These are phyloP conservation scores for Poeciliopsis presidionis DNA, from an alignment of 2,797 vertebrate species.

Conservation along the genomic window DNA sequence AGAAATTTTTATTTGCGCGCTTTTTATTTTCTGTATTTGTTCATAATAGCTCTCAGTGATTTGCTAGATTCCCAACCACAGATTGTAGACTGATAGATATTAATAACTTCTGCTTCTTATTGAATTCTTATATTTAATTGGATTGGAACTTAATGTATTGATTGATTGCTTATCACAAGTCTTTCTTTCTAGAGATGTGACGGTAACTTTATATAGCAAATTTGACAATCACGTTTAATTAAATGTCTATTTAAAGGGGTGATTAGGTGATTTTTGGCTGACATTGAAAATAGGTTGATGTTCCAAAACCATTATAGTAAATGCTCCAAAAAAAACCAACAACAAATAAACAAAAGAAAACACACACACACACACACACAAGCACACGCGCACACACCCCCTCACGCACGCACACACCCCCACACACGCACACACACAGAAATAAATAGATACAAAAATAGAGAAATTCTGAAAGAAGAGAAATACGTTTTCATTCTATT, in stretches of 20 bases:
- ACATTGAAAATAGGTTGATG: neutral
- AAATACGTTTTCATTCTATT: neutral
- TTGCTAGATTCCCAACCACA: neutral
- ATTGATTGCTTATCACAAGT: neutral
- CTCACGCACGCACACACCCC: too few species aligned
- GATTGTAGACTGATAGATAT: neutral
- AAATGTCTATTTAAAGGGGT: neutral
- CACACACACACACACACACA: too few species aligned
- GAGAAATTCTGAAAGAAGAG: neutral
- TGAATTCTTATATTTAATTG: neutral
- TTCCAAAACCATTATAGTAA: neutral
- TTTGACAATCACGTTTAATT: neutral
- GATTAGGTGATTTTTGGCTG: neutral
- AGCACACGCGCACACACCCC: too few species aligned
- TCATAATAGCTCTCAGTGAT: neutral
- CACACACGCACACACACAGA: too few species aligned
- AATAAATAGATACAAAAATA: neutral
- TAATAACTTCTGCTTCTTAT: neutral
- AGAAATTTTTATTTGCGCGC: neutral
- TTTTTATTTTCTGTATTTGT: neutral
- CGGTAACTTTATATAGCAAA: neutral
- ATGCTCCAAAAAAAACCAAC: neutral
- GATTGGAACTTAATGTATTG: neutral
- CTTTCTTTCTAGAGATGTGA: neutral
- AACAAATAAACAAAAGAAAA: neutral